Percentiles rank a stretch among this genome's conserved stretches.
phyloP scores from a whole-genome alignment of 2,888 invertebrate species.

The Notocelia uddmanniana region DNA sequence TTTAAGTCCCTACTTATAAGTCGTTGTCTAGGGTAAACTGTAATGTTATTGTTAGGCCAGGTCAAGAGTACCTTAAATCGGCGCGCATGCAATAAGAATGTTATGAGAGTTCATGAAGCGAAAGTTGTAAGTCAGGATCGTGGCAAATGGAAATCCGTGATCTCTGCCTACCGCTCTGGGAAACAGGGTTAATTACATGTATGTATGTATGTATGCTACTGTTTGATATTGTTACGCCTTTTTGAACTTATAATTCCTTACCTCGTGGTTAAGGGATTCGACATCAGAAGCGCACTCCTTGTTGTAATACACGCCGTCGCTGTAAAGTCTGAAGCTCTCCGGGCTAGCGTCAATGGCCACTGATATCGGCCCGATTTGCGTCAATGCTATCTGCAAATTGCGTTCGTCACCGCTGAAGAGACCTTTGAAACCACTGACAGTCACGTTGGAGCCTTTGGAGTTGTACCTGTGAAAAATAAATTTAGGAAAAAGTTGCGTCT shows the following conservation, averaged over 20 bases:
- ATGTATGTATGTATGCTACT: too few relatives aligned
- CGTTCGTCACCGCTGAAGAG: slow-evolving; percentile 90
- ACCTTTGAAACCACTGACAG: slow-evolving; percentile 92
- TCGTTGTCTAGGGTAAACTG: too few relatives aligned
- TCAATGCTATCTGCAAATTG: slow-evolving; percentile 90
- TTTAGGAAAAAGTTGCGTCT: not conserved
- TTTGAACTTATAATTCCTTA: not conserved
- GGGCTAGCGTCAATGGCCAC: slow-evolving; percentile 97
- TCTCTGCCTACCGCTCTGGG: too few relatives aligned
- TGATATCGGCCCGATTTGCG: slow-evolving; percentile 93
- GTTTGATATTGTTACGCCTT: too few relatives aligned
- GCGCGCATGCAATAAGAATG: too few relatives aligned
- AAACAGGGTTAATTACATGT: too few relatives aligned
- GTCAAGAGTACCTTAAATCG: too few relatives aligned
- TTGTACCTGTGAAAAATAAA: slow-evolving; percentile 80
- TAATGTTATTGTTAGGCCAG: too few relatives aligned
- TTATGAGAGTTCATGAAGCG: too few relatives aligned
- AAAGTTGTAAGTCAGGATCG: too few relatives aligned
- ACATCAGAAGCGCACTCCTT: slow-evolving; percentile 85
- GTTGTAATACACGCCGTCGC: slow-evolving; percentile 92
- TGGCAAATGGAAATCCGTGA: too few relatives aligned
- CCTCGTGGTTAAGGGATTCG: slow-evolving; percentile 60
- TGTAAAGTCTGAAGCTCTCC: slow-evolving; percentile 94
- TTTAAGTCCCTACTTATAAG: too few relatives aligned
- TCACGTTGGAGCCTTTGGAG: slow-evolving; percentile 89